Conservation (phyloP, 2,113 vertebrate genomes). For the Rynchops niger region DNA sequence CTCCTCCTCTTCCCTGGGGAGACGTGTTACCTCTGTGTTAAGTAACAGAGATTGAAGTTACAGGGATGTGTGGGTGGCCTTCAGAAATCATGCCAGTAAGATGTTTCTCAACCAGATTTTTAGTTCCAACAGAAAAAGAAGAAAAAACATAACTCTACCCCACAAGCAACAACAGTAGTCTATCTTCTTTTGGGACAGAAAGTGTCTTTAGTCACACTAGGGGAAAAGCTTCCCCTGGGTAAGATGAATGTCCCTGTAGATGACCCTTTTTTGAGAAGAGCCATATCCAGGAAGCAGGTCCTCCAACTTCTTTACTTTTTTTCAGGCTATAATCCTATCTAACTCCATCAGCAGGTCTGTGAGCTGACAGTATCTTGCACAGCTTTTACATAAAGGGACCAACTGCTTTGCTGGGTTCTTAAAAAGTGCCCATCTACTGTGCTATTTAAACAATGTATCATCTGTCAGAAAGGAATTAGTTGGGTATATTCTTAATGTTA, state of each 20-base stretch:
- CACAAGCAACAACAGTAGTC: background rate
- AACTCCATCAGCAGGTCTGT: background rate
- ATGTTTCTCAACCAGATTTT: background rate
- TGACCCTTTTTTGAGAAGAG: background rate
- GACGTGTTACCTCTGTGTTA: background rate
- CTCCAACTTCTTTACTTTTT: background rate
- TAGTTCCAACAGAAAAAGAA: background rate
- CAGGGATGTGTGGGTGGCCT: background rate
- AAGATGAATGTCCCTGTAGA: background rate
- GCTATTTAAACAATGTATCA: background rate
- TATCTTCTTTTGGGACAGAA: background rate
- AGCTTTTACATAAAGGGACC: background rate
- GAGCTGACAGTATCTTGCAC: background rate
- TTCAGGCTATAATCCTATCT: background rate
- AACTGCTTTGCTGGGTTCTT: background rate
- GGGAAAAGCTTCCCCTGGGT: background rate
- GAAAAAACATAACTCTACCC: background rate
- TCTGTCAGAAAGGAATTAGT: background rate
- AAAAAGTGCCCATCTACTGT: background rate
- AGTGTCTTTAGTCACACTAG: background rate
- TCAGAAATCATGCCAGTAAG: background rate
- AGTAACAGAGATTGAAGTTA: background rate
- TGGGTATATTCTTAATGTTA: background rate
- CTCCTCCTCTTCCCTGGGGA: background rate
- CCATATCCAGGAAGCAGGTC: background rate